These are phyloP conservation scores for Petrolisthes cinctipes DNA, from an alignment of 2,888 invertebrate species.

Conservation along the genomic window DNA sequence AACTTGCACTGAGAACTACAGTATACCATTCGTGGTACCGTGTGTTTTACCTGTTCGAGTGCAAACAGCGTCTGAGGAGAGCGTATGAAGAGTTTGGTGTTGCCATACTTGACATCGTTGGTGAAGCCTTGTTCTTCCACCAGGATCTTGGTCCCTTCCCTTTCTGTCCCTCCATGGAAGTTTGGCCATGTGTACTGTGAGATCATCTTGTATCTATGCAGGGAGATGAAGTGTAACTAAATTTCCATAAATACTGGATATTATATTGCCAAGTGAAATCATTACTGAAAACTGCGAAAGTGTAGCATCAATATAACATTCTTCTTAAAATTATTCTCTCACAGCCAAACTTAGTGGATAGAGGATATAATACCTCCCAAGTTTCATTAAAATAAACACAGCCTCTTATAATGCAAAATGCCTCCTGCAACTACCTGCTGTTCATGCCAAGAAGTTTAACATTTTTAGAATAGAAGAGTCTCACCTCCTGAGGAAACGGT, in stretches of 20 bases:
- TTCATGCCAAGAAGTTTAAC: too few species aligned
- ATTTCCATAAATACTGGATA: neutral
- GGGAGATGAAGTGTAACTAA: conserved; percentile 61
- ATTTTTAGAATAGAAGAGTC: neutral
- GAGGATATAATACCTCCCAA: too few species aligned
- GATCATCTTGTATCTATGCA: conserved; percentile 91
- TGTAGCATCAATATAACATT: too few species aligned
- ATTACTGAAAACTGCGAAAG: too few species aligned
- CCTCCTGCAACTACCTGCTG: too few species aligned
- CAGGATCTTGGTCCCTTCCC: conserved; percentile 87
- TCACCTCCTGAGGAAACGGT: conserved; percentile 87
- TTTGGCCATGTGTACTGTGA: conserved; percentile 97
- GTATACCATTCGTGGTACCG: too few species aligned
- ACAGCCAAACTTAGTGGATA: too few species aligned
- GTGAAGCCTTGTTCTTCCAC: conserved; percentile 83
- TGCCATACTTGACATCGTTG: conserved; percentile 92
- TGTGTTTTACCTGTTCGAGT: conserved; percentile 78
- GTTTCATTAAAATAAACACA: too few species aligned
- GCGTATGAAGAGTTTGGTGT: conserved; percentile 95
- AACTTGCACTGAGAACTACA: too few species aligned
- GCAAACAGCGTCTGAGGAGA: conserved; percentile 91
- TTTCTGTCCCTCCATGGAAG: conserved; percentile 82
- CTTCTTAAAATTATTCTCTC: too few species aligned
- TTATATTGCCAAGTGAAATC: neutral
- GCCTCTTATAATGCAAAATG: too few species aligned